Evolutionary conservation across 2,888 invertebrate species (phyloP).

Genomic region (Caenorhabditis virilis): DNA sequence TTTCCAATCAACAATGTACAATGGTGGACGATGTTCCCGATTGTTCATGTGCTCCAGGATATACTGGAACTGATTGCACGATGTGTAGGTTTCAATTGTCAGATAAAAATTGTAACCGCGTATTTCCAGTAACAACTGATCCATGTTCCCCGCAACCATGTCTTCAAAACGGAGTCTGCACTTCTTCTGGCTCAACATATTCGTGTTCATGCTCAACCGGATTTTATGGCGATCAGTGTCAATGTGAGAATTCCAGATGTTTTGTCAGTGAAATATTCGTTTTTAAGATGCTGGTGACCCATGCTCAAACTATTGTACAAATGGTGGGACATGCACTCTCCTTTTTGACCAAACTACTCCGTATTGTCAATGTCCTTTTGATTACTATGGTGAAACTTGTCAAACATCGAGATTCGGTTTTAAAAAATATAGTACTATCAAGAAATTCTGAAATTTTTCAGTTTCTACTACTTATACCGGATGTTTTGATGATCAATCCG

Average conservation of each 20-base stretch:
- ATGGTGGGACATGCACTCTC: slow-evolving; percentile 33
- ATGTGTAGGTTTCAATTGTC: slow-evolving; percentile 4
- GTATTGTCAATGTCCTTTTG: slow-evolving; percentile 31
- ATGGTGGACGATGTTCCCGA: slow-evolving; percentile 21
- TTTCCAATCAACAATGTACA: slow-evolving; percentile 26
- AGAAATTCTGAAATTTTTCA: background rate
- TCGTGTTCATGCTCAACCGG: slow-evolving; percentile 22
- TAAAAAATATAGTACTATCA: background rate
- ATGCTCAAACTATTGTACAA: slow-evolving; percentile 23
- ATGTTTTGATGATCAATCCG: slow-evolving; percentile 30
- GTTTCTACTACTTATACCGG: slow-evolving; percentile 23
- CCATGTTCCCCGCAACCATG: slow-evolving; percentile 28
- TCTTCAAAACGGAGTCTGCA: slow-evolving; percentile 30
- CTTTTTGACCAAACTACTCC: slow-evolving; percentile 19
- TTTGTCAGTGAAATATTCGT: background rate
- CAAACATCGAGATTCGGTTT: slow-evolving; percentile 9
- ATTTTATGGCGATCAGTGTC: slow-evolving; percentile 34
- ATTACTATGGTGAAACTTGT: slow-evolving; percentile 27
- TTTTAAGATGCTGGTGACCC: slow-evolving; percentile 28
- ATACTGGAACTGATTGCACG: slow-evolving; percentile 36
- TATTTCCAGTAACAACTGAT: slow-evolving; percentile 20
- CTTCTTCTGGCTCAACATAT: slow-evolving; percentile 23
- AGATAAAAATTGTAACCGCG: background rate
- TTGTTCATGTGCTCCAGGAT: slow-evolving; percentile 37
- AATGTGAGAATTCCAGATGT: slow-evolving; percentile 10